phyloP scores from a whole-genome alignment of 1,140 invertebrate genomes.

The Penaeus indicus region DNA sequence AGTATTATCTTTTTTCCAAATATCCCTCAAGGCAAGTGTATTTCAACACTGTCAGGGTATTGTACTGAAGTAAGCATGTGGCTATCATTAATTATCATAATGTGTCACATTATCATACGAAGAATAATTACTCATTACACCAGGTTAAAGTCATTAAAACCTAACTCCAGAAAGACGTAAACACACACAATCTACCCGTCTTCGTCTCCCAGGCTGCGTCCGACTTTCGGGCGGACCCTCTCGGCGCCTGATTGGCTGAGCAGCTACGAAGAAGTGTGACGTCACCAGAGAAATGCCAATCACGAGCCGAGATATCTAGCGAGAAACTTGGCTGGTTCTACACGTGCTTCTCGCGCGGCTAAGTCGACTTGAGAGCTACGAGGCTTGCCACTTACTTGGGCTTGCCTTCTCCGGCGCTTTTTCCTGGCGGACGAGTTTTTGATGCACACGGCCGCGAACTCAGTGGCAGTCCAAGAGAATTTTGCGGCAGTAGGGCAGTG shows the following conservation, averaged over 20 bases:
- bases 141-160: conserved; percentile 54
- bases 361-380: conserved; percentile 61
- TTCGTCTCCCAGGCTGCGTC: conserved; percentile 55
- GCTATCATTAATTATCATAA: conserved; percentile 48
- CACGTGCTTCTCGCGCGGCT: conserved; percentile 61
- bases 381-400: conserved; percentile 59
- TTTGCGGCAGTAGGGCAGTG: conserved; percentile 63
- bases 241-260: conserved; percentile 61
- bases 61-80: conserved; percentile 6
- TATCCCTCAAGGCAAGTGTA: too few species aligned
- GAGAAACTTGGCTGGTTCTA: conserved; percentile 60
- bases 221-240: conserved; percentile 59
- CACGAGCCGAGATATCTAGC: conserved; percentile 64
- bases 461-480: conserved; percentile 60
- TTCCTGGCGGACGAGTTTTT: conserved; percentile 42
- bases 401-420: conserved; percentile 39
- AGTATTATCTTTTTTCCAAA: too few species aligned
- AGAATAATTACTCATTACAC: conserved; percentile 50
- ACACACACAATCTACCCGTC: conserved; percentile 56
- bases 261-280: conserved; percentile 63
- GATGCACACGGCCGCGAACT: conserved; percentile 2
- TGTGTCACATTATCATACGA: conserved; percentile 50
- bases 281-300: conserved; percentile 64
- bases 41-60: too few species aligned
- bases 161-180: conserved; percentile 60